phyloP scores from a whole-genome alignment of 2,888 invertebrate species.

The Acanthococcus lagerstroemiae region DNA sequence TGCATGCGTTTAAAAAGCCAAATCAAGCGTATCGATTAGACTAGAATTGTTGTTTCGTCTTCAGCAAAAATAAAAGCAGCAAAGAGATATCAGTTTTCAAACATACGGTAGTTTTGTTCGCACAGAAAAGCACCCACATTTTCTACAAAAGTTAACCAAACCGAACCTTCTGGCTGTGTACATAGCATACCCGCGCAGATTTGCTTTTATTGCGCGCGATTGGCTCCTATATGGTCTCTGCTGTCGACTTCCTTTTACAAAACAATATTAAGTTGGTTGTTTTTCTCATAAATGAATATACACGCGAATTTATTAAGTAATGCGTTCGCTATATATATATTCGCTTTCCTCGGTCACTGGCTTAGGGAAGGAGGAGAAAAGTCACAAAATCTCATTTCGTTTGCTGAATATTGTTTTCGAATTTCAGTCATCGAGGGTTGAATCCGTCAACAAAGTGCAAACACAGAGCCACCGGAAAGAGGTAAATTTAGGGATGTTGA shows the following conservation, averaged over 20 bases:
- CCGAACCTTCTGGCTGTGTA: conserved; percentile 27
- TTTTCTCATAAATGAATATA: conserved; percentile 17
- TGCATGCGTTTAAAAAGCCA: no score
- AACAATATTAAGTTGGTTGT: conserved; percentile 23
- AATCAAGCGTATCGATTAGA: background rate
- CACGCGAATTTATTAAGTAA: conserved; percentile 14
- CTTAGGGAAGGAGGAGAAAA: no score
- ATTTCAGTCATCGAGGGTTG: no score
- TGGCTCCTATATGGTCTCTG: conserved; percentile 16
- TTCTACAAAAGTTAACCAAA: conserved; percentile 28
- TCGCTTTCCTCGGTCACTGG: background rate
- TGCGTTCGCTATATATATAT: background rate
- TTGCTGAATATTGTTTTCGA: no score
- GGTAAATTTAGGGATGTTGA: no score
- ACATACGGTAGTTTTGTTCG: conserved; percentile 4
- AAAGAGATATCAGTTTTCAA: background rate
- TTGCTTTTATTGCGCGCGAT: conserved; percentile 27
- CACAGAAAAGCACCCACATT: conserved; percentile 14
- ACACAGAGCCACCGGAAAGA: no score
- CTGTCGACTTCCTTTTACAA: conserved; percentile 16
- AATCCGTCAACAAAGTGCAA: no score
- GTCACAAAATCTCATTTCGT: no score
- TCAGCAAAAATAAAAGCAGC: no score
- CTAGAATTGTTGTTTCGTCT: no score
- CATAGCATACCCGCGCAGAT: conserved; percentile 23